Evolutionary conservation across 2,113 vertebrate genomes (phyloP), one percentile per base, ranked within the genome.

Genomic region (Paedocypris sp.): DNA sequence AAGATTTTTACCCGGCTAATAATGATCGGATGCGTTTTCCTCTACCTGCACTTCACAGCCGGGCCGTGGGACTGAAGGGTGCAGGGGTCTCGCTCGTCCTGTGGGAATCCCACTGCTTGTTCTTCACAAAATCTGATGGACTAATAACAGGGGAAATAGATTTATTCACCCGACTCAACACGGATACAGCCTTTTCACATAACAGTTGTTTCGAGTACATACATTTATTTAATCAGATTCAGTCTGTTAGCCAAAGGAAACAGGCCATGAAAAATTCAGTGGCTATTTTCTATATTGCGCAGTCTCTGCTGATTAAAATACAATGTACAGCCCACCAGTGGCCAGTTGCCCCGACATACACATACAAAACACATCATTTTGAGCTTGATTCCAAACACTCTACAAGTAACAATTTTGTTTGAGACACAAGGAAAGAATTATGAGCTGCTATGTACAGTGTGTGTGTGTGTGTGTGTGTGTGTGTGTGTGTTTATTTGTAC

Each of bases 1-100:
- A 63, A 62, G 67, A 70, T 68, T 65, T n/a, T 53, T 50, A 60
- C 61, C 49, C 49, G 19, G 65, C 70, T 72, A 68, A 67, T 61
- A 56, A 47, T 66, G 67, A 46, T 67, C 57, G 38, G 49, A 68
- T 48, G 58, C 50, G 5, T 70, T 72, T 62, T 59, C 54, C 60
- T 56, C 45, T 51, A 65, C 62, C 60, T 49, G 45, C 46, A 22
- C 51, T 42, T 38, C 53, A 64, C 62, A 66, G 63, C 22, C 33
- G 58, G 57, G 62, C 57, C 66, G 51, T 45, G 45, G 60, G 68
- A 62, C 51, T 62, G 66, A 66, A 66, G 48, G 53, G 19, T 59
- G 64, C 57, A 58, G 46, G 32, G 50, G 26, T 42, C 43, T 58
- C 58, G 63, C 66, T 65, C 10, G 16, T 66, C 63, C 58, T 62